These are phyloP conservation scores for Terrapene triunguis DNA, from an alignment of 2,113 vertebrate species.

Conservation along the genomic window DNA sequence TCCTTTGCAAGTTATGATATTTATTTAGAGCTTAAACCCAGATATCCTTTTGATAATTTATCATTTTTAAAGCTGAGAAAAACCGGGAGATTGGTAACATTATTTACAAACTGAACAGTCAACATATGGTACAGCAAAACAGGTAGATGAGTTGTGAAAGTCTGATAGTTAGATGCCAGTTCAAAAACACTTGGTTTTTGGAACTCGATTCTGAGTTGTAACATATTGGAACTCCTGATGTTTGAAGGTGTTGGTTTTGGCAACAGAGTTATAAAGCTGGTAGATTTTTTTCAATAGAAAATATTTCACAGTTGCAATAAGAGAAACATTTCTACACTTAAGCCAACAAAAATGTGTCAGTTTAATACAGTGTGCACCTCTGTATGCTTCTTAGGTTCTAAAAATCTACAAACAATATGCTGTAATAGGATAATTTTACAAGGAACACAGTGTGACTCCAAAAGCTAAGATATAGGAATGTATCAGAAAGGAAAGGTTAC, in stretches of 20 bases:
- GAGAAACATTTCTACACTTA: slow-evolving; percentile 30
- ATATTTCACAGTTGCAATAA: slow-evolving; percentile 36
- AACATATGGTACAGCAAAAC: neutral
- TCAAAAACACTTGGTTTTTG: neutral
- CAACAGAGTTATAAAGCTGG: neutral
- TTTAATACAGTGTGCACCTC: neutral
- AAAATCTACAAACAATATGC: neutral
- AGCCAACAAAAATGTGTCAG: slow-evolving; percentile 37
- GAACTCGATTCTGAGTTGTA: neutral
- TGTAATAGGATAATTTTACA: neutral
- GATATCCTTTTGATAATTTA: neutral
- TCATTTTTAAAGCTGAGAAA: neutral
- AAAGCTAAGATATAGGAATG: neutral
- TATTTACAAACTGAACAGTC: accelerated
- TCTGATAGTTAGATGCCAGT: neutral
- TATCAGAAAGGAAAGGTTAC: neutral
- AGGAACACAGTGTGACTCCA: neutral
- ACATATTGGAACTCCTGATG: slow-evolving; percentile 15
- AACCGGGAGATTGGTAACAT: neutral
- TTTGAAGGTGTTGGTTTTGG: slow-evolving; percentile 44
- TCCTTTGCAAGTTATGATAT: neutral
- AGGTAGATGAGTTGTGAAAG: neutral
- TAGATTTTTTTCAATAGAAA: slow-evolving; percentile 52
- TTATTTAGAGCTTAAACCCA: neutral
- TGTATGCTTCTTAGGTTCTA: neutral